phyloP scores from a whole-genome alignment of 2,797 vertebrate species.

The Agapornis canus region DNA sequence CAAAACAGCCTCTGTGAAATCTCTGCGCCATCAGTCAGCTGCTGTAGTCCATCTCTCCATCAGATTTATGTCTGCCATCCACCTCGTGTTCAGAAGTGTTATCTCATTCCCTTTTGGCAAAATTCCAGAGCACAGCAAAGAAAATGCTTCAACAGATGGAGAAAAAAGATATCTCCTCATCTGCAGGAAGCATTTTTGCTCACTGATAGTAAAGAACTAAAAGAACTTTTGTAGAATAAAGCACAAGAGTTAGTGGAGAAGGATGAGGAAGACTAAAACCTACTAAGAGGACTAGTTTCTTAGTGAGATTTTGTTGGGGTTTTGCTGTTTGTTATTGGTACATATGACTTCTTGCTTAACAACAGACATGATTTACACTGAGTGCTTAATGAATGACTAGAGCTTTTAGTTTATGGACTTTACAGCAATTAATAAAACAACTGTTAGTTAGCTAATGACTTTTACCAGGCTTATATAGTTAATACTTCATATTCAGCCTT shows the following conservation, averaged over 20 bases:
- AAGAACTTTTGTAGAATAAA: slow-evolving; percentile 7
- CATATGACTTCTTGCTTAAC: neutral
- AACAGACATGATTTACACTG: neutral
- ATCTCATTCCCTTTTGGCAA: slow-evolving; percentile 28
- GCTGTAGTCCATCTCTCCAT: neutral
- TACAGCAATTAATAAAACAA: neutral
- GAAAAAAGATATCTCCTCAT: neutral
- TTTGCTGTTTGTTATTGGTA: neutral
- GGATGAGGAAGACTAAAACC: neutral
- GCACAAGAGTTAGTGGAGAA: neutral
- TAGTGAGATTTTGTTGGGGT: neutral
- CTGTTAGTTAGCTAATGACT: neutral
- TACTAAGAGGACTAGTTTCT: neutral
- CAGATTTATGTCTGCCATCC: neutral
- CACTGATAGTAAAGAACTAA: neutral
- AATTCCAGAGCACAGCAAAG: slow-evolving; percentile 12
- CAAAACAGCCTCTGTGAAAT: slow-evolving; percentile 12
- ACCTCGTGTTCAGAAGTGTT: neutral
- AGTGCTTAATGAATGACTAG: neutral
- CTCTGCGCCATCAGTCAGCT: neutral
- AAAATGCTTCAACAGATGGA: neutral
- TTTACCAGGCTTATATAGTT: neutral
- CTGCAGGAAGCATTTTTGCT: slow-evolving; percentile 22
- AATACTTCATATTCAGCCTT: neutral
- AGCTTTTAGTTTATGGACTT: neutral